Evolutionary conservation across 2,113 vertebrate species (phyloP).

Genomic region (Phycodurus eques): DNA sequence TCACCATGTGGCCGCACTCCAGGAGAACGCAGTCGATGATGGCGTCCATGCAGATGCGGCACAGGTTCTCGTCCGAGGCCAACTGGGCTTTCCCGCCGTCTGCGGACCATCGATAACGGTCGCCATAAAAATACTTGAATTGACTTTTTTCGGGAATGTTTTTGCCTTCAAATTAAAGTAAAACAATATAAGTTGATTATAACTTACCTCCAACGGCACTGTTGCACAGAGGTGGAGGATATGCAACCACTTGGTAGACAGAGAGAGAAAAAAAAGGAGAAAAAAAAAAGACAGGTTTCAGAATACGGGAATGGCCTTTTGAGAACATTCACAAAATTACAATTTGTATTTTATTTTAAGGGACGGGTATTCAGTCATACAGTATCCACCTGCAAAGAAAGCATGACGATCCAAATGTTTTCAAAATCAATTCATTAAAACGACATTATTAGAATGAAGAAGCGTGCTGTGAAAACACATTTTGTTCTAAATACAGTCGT

Average conservation of each 20-base stretch:
- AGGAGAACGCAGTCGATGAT: conserved; percentile 95
- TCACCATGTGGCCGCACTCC: conserved; percentile 98
- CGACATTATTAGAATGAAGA: not conserved
- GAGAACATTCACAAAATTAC: too few relatives aligned
- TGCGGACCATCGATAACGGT: conserved; percentile 43
- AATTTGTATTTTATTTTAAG: too few relatives aligned
- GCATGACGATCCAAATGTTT: too few relatives aligned
- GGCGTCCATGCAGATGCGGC: conserved; percentile 98
- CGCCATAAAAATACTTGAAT: too few relatives aligned
- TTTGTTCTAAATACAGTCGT: too few relatives aligned
- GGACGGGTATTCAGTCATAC: too few relatives aligned
- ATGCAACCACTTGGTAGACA: conserved; percentile 70
- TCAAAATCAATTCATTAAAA: not conserved
- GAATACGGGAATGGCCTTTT: not conserved
- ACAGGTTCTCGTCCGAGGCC: conserved; percentile 86
- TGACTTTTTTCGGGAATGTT: too few relatives aligned
- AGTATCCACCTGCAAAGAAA: too few relatives aligned
- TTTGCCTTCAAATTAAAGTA: too few relatives aligned
- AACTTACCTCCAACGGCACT: conserved; percentile 74
- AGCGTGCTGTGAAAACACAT: too few relatives aligned
- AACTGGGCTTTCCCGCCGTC: conserved; percentile 83
- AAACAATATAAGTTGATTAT: too few relatives aligned
- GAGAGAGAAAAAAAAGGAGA: conserved; percentile 20
- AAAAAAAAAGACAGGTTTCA: conserved; percentile 4
- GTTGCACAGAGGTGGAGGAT: conserved; percentile 72